These are phyloP conservation scores for Drosophila mulleri DNA, from an alignment of 2,888 invertebrate genomes.

Conservation along the genomic window DNA sequence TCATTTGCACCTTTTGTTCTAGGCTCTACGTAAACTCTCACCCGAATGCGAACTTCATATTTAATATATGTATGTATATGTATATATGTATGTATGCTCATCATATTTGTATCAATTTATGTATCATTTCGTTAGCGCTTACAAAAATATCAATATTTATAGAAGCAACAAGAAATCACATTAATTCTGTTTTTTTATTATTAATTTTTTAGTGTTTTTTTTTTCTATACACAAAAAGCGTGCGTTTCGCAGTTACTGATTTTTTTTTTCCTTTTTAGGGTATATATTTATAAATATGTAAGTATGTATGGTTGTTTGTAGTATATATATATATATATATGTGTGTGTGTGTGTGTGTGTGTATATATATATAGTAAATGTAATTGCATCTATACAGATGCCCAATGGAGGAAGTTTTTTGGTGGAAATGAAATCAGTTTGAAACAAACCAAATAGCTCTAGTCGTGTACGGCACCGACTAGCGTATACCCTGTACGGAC, in stretches of 20 bases:
- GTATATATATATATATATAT: conserved; percentile 44
- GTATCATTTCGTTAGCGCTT: conserved; percentile 56
- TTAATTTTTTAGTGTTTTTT: conserved; percentile 8
- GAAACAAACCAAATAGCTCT: conserved; percentile 4
- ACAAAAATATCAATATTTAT: conserved; percentile 76
- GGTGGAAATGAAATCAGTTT: conserved; percentile 14
- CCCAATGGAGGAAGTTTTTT: conserved; percentile 72
- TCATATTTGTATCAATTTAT: conserved; percentile 18
- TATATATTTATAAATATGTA: conserved; percentile 42
- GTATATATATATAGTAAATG: conserved; percentile 19
- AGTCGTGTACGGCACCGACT: conserved; percentile 34
- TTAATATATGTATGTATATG: conserved; percentile 17
- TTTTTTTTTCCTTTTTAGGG: conserved; percentile 10
- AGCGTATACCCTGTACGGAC: conserved; percentile 41
- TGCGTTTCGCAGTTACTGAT: conserved; percentile 64
- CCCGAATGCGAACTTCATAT: conserved; percentile 16
- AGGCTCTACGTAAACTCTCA: conserved; percentile 10
- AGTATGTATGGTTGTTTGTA: conserved; percentile 23
- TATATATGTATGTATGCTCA: conserved; percentile 23
- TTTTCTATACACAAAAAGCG: conserved; percentile 75
- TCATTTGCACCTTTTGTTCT: conserved; percentile 12
- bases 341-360: conserved; percentile 37
- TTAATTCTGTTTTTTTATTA: conserved; percentile 30
- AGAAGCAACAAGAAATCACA: conserved; percentile 82
- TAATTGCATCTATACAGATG: conserved; percentile 31